Evolutionary conservation across 2,797 vertebrate species (phyloP), one percentile per base, ranked within the genome.

Genomic region (Lutjanus campechanus): DNA sequence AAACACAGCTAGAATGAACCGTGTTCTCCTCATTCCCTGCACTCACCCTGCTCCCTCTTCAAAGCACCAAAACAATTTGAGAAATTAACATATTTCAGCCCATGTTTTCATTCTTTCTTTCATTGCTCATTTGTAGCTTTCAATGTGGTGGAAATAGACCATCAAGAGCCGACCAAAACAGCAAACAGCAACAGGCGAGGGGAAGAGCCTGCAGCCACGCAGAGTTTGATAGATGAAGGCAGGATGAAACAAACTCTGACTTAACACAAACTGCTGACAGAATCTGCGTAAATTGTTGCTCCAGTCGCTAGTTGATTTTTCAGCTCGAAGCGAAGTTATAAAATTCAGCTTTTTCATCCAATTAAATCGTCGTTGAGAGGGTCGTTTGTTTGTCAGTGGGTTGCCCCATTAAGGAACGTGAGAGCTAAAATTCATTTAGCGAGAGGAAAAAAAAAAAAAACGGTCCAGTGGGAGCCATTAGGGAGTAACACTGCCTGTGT

Each of bases 131-230:
- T 93, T 95, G 68, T 82, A 94, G 90, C 95, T 96, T 95, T 96
- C 94, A 95, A 89, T 96, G 92, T 93, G 95, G 93, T 95, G 96
- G 95, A 97, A 98, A 95, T 83, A 94, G 97, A 99, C 98, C 97
- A 98, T 98, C 97, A 98, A 97, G 93, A 94, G 91, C 89, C 90
- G 95, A 96, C 89, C 93, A 86, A 78, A 91, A 86, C 92, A 94
- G 91, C 93, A 95, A 95, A 94, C 81, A 90, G 93, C 86, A 72
- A 92, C 85, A 93, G 81, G 92, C 78, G 83, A 76, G 90, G 94
- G 95, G 93, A 96, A 96, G 91, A 88, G 95, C 95, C 96, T 75
- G 83, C 58, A 94, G 96, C 91, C 69, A 91, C 20, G 41, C 77
- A 43, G 59, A 71, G 43, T 80, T 83, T 95, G 93, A 94, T 92